Evolutionary conservation across 1,140 invertebrate species (phyloP).

Genomic region (Saxidomus purpurata): DNA sequence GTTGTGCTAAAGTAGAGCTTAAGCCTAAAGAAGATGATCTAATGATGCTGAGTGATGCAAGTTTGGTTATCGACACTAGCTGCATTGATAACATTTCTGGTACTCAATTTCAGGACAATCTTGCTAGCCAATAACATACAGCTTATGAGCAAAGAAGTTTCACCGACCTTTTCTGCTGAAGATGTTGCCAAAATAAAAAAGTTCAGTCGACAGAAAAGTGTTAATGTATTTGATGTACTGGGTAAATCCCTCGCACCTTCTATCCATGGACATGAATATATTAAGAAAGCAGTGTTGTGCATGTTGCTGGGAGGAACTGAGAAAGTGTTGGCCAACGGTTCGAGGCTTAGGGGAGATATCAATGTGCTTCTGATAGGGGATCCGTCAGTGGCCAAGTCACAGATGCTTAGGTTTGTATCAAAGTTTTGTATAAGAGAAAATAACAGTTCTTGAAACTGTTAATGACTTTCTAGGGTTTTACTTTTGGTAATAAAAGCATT

Average conservation of each 20-base stretch:
- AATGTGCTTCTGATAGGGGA: slow-evolving; percentile 99
- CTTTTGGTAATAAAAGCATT: too few relatives aligned
- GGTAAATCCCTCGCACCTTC: slow-evolving; percentile 98
- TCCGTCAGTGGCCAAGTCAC: slow-evolving; percentile 99
- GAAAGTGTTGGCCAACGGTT: slow-evolving; percentile 98
- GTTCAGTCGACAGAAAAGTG: slow-evolving; percentile 90
- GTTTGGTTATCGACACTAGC: too few relatives aligned
- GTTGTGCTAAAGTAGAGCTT: too few relatives aligned
- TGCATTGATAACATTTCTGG: too few relatives aligned
- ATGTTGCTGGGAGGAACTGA: slow-evolving; percentile 98
- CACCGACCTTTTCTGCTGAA: slow-evolving; percentile 92
- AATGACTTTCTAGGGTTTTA: too few relatives aligned
- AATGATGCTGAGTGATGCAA: too few relatives aligned
- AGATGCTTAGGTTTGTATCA: slow-evolving; percentile 90
- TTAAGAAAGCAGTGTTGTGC: slow-evolving; percentile 99
- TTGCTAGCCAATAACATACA: slow-evolving; percentile 97
- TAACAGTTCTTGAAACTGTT: too few relatives aligned
- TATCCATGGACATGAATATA: slow-evolving; percentile 98
- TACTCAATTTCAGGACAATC: slow-evolving; percentile 92
- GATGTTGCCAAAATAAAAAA: slow-evolving; percentile 97
- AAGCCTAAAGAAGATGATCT: too few relatives aligned
- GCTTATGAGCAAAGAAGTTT: slow-evolving; percentile 95
- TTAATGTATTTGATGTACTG: slow-evolving; percentile 96
- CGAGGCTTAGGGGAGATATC: slow-evolving; percentile 98
- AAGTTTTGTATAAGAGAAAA: too few relatives aligned